Evolutionary conservation across 2,888 invertebrate genomes (phyloP), one percentile per base, ranked within the genome.

Genomic region (Andrena chrysosceles): DNA sequence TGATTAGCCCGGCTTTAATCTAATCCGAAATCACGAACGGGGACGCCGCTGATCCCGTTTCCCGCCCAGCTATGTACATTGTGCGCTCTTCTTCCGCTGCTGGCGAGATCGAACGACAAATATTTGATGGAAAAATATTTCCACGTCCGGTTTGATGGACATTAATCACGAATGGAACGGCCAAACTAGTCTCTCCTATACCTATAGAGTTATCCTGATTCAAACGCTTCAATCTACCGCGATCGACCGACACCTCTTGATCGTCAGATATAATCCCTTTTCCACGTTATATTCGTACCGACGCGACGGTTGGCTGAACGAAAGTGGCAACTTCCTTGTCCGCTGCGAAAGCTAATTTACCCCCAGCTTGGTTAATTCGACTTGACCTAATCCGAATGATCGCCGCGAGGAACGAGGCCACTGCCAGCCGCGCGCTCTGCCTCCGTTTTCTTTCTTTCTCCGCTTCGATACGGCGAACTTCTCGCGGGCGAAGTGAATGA

Each of bases 371-470:
- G 86, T 88, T 88, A 88, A 87, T 80, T 59, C 31, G 74, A 68
- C 68, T 81, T 79, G 75, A 85, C 72, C 77, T 74, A 76, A 89
- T 87, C 84, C 70, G 66, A 20, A 67, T 73, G 81, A 77, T 79
- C 72, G 70, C 80, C 49, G 54, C 66, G 54, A 63, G 78, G 77
- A 89, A 87, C 87, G 87, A 88, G 87, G 85, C 87, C 89, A 85
- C 87, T 89, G 87, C 78, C 87, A 87, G 81, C 84, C 87, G 84
- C 89, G 67, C 79, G 84, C 84, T 83, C 85, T 80, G 78, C 80
- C 79, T 71, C 77, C 70, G 56, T 59, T 67, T 78, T 71, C 66
- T 70, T 73, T 64, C n/a, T 67, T 62, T 54, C 67, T 62, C 10
- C 68, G 48, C 62, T 60, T 67, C 33, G 71, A 76, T 72, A 78